A percentile compares a stretch with the other conserved stretches of the same genome.
These are phyloP conservation scores for Barnardius zonarius DNA, from an alignment of 2,113 vertebrate genomes.

Conservation along the genomic window DNA sequence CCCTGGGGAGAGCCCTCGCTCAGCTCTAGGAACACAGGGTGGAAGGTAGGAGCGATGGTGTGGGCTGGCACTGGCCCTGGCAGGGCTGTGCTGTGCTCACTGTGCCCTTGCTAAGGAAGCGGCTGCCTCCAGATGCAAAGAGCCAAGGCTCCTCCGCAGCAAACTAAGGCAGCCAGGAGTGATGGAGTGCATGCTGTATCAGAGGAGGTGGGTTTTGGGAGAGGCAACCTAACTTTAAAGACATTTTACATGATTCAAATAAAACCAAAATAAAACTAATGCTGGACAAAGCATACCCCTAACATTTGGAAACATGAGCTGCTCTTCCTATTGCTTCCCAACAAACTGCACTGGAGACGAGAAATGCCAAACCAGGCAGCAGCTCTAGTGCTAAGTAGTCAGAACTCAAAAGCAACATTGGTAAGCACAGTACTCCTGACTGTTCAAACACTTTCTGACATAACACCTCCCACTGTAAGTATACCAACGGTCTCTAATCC, in stretches of 20 bases:
- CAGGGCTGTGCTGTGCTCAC: rapidly evolving
- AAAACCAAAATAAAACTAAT: not conserved
- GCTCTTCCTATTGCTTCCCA: not conserved
- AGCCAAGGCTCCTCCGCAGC: not conserved
- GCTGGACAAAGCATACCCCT: not conserved
- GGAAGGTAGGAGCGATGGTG: not conserved
- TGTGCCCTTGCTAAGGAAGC: rapidly evolving
- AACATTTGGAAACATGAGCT: not conserved
- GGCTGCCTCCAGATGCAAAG: not conserved
- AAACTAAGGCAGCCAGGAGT: rapidly evolving
- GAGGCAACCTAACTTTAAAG: not conserved
- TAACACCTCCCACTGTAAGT: not conserved
- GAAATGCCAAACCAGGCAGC: not conserved
- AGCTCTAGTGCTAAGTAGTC: not conserved
- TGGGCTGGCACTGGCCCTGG: not conserved
- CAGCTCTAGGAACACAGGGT: rapidly evolving
- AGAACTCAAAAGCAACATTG: not conserved
- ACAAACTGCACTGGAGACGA: not conserved
- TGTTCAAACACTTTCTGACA: not conserved
- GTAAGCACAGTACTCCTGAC: not conserved
- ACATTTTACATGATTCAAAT: not conserved
- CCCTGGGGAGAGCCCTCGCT: not conserved
- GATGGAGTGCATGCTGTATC: not conserved
- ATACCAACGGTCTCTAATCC: not conserved
- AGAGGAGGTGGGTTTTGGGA: not conserved